Evolutionary conservation across 2,888 invertebrate genomes (phyloP), one percentile per base, ranked within the genome.

Genomic region (Ophion ellenae): DNA sequence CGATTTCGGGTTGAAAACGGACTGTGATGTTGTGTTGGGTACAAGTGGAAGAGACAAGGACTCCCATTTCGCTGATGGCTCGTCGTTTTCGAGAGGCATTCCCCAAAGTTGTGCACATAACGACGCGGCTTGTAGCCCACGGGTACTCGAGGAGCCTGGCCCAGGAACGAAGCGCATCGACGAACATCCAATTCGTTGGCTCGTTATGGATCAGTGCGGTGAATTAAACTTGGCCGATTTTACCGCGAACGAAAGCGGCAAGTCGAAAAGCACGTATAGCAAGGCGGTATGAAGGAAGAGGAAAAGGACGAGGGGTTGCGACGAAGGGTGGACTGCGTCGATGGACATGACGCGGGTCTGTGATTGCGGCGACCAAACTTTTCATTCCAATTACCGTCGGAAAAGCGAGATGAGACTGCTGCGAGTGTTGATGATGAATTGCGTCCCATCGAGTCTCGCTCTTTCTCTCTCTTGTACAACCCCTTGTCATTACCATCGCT

Each of bases 161-260:
- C 71, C 47, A 9, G 20, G 20, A 61, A 36, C 57, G 63, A 14
- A 28, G 47, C 36, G 45, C 53, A 47, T 61, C 11, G 47, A 47
- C 47, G 47, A 47, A 14, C 24, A 57, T 20, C 47, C 70, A 74
- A 70, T 47, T 74, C 70, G 84, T 74, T 57, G 73, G 57, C 74
- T 85, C 84, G 84, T 77, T 81, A 85, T 59, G 57, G 66, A 47
- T 74, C 78, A 66, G 70, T 32, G 74, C 70, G 81, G 75, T 79
- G 69, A 85, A 85, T 85, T 85, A 78, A 81, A 82, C 78, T 79
- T 36, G 36, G 64, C 66, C 75, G 85, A 85, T 85, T 82, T 81
- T n/a, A 70, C 67, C 59, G 59, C 59, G 75, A 36, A 73, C 47
- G 36, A 24, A 59, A 14, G 10, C 59, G 64, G 64, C 5, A 7